Evolutionary conservation across 2,888 invertebrate genomes (phyloP), one percentile per base, ranked within the genome.

Genomic region (Sympetrum striolatum): DNA sequence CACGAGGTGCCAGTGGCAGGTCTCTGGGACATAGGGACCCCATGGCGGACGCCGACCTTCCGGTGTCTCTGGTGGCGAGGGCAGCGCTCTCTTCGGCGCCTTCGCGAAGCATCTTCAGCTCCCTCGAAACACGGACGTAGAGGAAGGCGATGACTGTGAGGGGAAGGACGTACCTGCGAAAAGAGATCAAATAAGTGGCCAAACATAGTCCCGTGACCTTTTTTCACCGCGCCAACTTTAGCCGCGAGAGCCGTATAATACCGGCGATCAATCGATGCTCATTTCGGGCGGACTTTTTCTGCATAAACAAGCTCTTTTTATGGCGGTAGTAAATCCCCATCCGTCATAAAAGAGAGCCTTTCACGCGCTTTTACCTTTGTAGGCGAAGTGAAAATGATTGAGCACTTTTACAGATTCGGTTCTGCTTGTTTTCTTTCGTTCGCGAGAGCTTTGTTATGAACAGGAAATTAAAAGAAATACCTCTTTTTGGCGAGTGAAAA

Each of bases 81-180:
- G 79, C 90, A n/a, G 81, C 60, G n/a, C 81, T 80, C 35, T 90
- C 79, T 39, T 44, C 79, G 37, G 31, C 79, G 22, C 79, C 25
- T 25, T 39, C 39, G 10, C 48, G 44, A 31, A 90, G 95, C 8
- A 94, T 94, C 81, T 95, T 94, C 60, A 96, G 93, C 92, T 96
- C 96, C 80, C 95, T 94, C 0, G 96, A 96, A 86, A 96, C 95
- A 92, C 96, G 94, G 81, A 96, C 95, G 92, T 96, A 96, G 48
- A 96, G 93, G 93, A 96, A 96, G 4, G 95, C 95, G 91, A 96
- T 95, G 86, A 96, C 94, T 3, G 95, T 94, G 91, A 96, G 92
- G 1, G 96, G 96, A 90, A 95, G 94, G 90, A 95, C 95, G 92
- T 95, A 96, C 94, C 95, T 95, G 92, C 31, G 93, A n/a, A 80